A percentile compares a stretch with the other conserved stretches of the same genome.
Conservation (phyloP, 1,140 invertebrate species). For the Liolophura sinensis region DNA sequence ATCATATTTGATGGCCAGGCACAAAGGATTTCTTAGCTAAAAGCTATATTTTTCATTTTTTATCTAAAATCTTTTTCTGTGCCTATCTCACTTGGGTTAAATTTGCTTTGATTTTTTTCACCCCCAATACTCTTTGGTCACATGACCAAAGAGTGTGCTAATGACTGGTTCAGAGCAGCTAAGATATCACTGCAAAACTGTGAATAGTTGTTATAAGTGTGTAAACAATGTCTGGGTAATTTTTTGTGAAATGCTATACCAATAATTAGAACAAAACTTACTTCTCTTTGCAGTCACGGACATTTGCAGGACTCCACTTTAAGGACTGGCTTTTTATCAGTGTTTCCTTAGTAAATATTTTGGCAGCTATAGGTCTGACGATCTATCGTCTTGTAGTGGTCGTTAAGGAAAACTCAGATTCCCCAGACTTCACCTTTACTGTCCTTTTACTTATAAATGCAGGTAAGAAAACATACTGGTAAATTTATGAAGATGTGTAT, state of each 20-base stretch:
- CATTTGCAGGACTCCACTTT: slow-evolving; percentile 34
- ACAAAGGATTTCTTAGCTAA: too few species aligned
- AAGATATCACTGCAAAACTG: neutral
- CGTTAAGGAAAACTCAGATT: slow-evolving; percentile 20
- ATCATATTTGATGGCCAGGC: too few species aligned
- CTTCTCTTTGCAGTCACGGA: slow-evolving; percentile 37
- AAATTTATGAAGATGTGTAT: neutral
- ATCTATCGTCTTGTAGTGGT: slow-evolving; percentile 33
- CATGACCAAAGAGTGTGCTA: neutral
- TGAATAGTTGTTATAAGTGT: neutral
- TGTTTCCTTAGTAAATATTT: slow-evolving; percentile 39
- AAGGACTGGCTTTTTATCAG: slow-evolving; percentile 41
- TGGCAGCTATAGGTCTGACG: slow-evolving; percentile 39
- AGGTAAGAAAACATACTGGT: slow-evolving; percentile 30
- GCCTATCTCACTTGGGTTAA: too few species aligned
- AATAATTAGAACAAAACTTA: neutral
- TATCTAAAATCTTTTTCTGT: too few species aligned
- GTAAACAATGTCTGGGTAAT: neutral
- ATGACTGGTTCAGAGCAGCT: too few species aligned
- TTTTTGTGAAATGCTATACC: neutral
- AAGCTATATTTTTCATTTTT: too few species aligned
- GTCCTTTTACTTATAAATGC: slow-evolving; percentile 47
- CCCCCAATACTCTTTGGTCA: neutral
- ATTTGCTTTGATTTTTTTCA: neutral
- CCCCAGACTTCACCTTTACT: slow-evolving; percentile 45